Percentiles rank a stretch among this genome's conserved stretches.
Evolutionary conservation across 2,888 invertebrate species (phyloP).

Genomic region (Polylopha cassiicola): DNA sequence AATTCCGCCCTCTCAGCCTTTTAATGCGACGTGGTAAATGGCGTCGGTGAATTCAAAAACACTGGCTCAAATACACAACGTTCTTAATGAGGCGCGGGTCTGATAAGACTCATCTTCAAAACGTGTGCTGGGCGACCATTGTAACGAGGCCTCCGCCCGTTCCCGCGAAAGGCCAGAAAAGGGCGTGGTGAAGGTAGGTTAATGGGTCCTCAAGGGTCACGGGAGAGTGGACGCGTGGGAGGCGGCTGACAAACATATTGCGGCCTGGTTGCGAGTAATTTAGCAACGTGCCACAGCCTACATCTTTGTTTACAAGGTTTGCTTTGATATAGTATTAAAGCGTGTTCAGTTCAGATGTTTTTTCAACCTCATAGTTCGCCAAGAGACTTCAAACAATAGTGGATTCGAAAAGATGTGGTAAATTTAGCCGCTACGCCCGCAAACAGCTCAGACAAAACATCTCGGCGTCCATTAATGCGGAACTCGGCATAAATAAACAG

Average conservation of each 20-base stretch:
- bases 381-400: too few relatives aligned
- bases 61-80: constrained; percentile 45
- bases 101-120: constrained; percentile 48
- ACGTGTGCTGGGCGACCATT: constrained; percentile 41
- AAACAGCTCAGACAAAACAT: constrained; percentile 8
- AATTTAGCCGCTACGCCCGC: too few relatives aligned
- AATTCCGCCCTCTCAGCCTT: background rate
- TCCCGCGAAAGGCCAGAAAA: constrained; percentile 24
- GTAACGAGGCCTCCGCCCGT: constrained; percentile 32
- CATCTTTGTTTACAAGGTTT: constrained; percentile 27
- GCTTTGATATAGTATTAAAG: background rate
- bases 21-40: background rate
- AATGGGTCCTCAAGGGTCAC: constrained; percentile 48
- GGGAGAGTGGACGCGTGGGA: constrained; percentile 41
- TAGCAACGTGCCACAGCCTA: constrained; percentile 45
- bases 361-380: too few relatives aligned
- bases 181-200: constrained; percentile 44
- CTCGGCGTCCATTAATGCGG: constrained; percentile 27
- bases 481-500: constrained; percentile 23
- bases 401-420: too few relatives aligned
- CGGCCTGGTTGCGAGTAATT: constrained; percentile 55
- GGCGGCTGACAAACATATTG: constrained; percentile 44
- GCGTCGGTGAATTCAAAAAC: constrained; percentile 36
- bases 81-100: constrained; percentile 52
- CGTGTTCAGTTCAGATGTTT: too few relatives aligned